A percentile compares a stretch with the other conserved stretches of the same genome.
phyloP scores from a whole-genome alignment of 2,113 vertebrate species.

The Elephantulus edwardii region DNA sequence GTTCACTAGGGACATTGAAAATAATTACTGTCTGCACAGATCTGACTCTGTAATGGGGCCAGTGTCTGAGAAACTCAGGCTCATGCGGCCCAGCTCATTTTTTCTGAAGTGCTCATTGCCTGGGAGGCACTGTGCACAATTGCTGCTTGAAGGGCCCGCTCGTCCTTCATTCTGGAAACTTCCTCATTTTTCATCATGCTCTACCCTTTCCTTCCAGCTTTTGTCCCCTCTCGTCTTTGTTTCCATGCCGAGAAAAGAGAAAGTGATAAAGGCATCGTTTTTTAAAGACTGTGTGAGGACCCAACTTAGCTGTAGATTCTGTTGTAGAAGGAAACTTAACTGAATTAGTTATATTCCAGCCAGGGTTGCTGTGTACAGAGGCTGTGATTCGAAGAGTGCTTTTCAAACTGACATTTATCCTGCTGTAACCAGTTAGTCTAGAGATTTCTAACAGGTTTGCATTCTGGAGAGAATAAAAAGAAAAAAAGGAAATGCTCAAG shows the following conservation, averaged over 20 bases:
- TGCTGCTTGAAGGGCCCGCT: background rate
- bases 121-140: constrained; percentile 30
- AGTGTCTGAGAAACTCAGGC: constrained; percentile 48
- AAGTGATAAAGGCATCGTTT: constrained; percentile 42
- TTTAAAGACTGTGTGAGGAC: constrained; percentile 44
- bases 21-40: constrained; percentile 53
- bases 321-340: background rate
- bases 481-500: constrained; percentile 12
- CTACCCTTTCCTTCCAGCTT: constrained; percentile 52
- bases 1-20: constrained; percentile 5
- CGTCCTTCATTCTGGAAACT: constrained; percentile 45
- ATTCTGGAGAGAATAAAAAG: background rate
- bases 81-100: constrained; percentile 40
- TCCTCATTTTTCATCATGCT: constrained; percentile 74
- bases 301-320: background rate
- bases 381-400: background rate
- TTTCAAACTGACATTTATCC: background rate
- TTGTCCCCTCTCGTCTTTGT: constrained; percentile 72
- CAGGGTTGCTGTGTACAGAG: background rate
- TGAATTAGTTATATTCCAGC: background rate
- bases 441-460: constrained; percentile 25
- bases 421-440: background rate
- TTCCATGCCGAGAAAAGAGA: constrained; percentile 60
- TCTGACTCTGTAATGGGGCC: constrained; percentile 64
- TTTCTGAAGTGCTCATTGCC: constrained; percentile 67